These are phyloP conservation scores for Cacajao melanocephalus DNA, from an alignment of 2,797 vertebrate genomes.

Conservation along the genomic window DNA sequence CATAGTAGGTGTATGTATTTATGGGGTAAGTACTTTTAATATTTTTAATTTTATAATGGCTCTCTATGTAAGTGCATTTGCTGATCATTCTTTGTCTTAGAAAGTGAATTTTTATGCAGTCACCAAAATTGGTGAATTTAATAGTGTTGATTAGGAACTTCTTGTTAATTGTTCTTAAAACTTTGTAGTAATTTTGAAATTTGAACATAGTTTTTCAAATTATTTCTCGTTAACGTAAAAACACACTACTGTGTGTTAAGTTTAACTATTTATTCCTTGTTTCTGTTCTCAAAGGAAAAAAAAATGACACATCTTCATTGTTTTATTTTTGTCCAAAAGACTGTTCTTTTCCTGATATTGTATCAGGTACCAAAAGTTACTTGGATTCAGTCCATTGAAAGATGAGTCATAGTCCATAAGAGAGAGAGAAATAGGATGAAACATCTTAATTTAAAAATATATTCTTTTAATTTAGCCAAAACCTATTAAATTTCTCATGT, in stretches of 20 bases:
- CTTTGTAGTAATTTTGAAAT: background rate
- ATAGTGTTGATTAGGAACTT: constrained; percentile 6
- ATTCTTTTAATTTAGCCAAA: constrained; percentile 24
- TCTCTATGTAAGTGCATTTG: background rate
- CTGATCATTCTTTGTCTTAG: background rate
- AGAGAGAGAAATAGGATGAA: constrained; percentile 29
- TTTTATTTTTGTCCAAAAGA: background rate
- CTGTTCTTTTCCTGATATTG: background rate
- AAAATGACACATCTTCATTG: background rate
- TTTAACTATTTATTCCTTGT: background rate
- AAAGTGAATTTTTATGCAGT: background rate
- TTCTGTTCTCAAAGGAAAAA: background rate
- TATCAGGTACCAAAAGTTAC: constrained; percentile 35
- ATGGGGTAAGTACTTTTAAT: background rate
- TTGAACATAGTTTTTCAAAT: constrained; percentile 14
- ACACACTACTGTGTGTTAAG: background rate
- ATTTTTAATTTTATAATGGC: background rate
- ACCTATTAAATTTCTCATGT: background rate
- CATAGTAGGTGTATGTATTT: background rate
- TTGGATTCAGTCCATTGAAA: background rate
- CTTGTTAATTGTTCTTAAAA: constrained; percentile 24
- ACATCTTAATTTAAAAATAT: constrained; percentile 29
- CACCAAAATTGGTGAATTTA: constrained; percentile 22
- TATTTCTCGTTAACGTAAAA: constrained; percentile 30
- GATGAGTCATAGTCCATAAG: background rate